Conservation (phyloP, 2,113 vertebrate genomes). For the Spheniscus mendiculus region DNA sequence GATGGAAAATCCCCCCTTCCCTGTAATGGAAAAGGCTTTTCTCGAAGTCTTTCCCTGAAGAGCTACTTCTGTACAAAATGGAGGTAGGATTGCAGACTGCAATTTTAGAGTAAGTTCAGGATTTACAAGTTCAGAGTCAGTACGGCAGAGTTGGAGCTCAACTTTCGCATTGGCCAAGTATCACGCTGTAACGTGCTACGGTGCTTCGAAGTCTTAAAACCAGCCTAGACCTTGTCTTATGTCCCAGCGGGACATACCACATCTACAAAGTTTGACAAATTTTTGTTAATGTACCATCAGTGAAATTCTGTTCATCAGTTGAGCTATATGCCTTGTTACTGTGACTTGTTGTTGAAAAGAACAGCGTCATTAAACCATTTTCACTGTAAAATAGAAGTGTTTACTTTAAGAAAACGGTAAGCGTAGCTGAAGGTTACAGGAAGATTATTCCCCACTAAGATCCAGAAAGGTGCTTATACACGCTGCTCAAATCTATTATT, state of each 20-base stretch:
- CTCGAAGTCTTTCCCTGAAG: background rate
- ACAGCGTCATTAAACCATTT: background rate
- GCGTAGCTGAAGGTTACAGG: background rate
- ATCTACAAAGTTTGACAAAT: too few species aligned
- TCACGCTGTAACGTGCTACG: rapidly evolving
- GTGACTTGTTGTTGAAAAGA: background rate
- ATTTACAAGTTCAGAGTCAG: rapidly evolving
- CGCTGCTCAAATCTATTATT: background rate
- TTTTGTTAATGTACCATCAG: rapidly evolving
- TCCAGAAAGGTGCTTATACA: background rate
- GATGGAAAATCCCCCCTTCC: background rate
- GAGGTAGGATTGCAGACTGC: background rate
- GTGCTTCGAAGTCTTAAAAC: rapidly evolving
- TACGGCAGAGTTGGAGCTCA: rapidly evolving
- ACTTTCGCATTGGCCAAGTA: background rate
- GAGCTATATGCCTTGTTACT: background rate
- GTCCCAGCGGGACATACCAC: rapidly evolving
- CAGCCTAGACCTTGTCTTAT: rapidly evolving
- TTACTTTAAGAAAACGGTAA: background rate
- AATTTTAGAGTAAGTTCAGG: background rate
- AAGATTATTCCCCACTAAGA: background rate
- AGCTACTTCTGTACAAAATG: rapidly evolving
- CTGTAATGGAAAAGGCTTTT: rapidly evolving
- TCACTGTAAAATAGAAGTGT: background rate
- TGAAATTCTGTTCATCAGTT: too few species aligned